Conservation (phyloP, 2,797 vertebrate genomes). For the Phataginus tricuspis region DNA sequence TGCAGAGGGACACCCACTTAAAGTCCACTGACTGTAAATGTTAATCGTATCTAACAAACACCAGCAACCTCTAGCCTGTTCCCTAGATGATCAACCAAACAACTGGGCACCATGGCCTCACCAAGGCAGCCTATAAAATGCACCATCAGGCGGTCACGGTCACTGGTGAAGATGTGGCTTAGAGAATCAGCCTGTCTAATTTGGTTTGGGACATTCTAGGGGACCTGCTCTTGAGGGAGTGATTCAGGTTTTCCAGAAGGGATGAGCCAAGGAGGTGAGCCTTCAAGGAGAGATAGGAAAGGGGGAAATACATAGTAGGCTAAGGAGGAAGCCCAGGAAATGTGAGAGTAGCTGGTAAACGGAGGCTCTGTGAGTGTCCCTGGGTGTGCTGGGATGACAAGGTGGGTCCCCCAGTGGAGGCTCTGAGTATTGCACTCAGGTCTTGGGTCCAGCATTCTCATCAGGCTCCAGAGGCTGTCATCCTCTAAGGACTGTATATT, state of each 20-base stretch:
- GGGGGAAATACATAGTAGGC: no score
- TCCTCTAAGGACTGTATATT: rapidly evolving
- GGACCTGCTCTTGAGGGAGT: not conserved
- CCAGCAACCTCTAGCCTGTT: no score
- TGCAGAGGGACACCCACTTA: not conserved
- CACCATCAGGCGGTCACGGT: not conserved
- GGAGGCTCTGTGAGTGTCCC: not conserved
- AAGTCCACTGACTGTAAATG: no score
- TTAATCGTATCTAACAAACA: not conserved
- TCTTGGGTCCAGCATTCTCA: rapidly evolving
- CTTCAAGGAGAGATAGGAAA: not conserved
- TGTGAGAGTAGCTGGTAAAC: not conserved
- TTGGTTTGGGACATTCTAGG: rapidly evolving
- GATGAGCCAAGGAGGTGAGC: not conserved
- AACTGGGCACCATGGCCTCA: not conserved
- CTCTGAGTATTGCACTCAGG: not conserved
- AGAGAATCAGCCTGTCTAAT: not conserved
- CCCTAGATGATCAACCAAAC: not conserved
- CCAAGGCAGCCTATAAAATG: no score
- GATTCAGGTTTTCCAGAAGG: not conserved
- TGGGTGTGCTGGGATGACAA: rapidly evolving
- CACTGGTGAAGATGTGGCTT: not conserved
- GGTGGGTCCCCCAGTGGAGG: not conserved
- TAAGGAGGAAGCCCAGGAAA: not conserved
- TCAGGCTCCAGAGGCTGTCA: not conserved